A percentile compares a stretch with the other conserved stretches of the same genome.
These are phyloP conservation scores for Gymnothorax reevesii DNA, from an alignment of 2,797 vertebrate species.

Conservation along the genomic window DNA sequence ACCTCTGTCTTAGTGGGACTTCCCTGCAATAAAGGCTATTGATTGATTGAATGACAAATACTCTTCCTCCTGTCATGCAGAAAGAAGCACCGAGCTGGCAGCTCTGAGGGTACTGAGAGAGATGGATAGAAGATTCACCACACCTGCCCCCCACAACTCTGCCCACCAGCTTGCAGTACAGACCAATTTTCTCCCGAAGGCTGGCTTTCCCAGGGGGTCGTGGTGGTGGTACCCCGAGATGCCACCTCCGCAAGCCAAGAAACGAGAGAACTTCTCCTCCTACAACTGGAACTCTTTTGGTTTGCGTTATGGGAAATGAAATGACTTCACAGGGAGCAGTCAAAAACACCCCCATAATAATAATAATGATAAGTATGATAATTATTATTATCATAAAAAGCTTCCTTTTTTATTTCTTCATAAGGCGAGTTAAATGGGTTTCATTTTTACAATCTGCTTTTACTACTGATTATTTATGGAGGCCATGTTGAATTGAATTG, in stretches of 20 bases:
- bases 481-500: background rate
- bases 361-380: background rate
- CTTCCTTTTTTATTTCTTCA: background rate
- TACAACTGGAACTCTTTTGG: constrained; percentile 81
- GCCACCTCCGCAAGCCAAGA: constrained; percentile 49
- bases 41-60: background rate
- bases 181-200: constrained; percentile 27
- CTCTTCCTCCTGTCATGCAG: constrained; percentile 29
- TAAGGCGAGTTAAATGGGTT: background rate
- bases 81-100: constrained; percentile 40
- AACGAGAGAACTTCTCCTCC: constrained; percentile 61
- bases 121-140: constrained; percentile 27
- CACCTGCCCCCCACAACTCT: constrained; percentile 19
- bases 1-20: too few relatives aligned
- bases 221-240: constrained; percentile 52
- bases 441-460: background rate
- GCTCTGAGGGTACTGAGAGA: constrained; percentile 48
- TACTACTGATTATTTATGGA: background rate
- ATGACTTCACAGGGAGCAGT: background rate
- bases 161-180: constrained; percentile 4
- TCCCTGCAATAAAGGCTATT: too few relatives aligned
- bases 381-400: background rate
- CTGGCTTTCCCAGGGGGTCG: constrained; percentile 31
- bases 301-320: constrained; percentile 74
- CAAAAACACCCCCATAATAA: background rate